Base-by-base conservation (phyloP, 1,140 invertebrate species). In the Diorhabda elongata region DNA sequence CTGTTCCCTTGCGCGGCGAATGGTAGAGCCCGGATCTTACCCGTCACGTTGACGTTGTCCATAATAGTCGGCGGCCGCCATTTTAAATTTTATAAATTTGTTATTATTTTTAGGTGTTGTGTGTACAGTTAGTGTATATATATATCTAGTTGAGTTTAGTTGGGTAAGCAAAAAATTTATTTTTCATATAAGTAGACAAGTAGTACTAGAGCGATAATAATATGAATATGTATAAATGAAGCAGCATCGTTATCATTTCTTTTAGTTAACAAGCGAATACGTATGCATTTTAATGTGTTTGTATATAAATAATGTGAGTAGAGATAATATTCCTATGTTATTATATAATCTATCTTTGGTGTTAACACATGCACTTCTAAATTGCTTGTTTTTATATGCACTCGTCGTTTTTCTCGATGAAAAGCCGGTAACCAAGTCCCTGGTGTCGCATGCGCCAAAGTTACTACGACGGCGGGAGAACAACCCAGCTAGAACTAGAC, bases 41-140 rank as follows among this genome's bases (percentile, higher is more conserved):
- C 85, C 84, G 86, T 90, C 88, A 90, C 89, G 88, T 89, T 90
- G 88, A 89, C 88, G 88, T 89, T 84, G 83, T 82, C 81, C 83
- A 82, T 82, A 83, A 82, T 82, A 83, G 83, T 84, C 83, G 82
- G 82, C 86, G 87, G 87, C 87, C 88, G 89, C 88, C 88, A 89
- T 89, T 89, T 88, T 80, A 74, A 70, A 75, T 74, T 77, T 72
- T 71, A 69, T 72, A 73, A 71, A 78, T 71, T 78, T 77, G 76
- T 74, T 74, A 71, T 75, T 69, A 71, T 74, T 76, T 76, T 72
- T 72, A 74, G 69, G 64, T 72, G 70, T 76, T 74, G 70, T 75
- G 70, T 71, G 65, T 67, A 67, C 44, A 67, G 59, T 67, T 44
- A 43, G 65, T 60, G 65, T 67, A 67, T 60, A 66, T 60, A 66